These are phyloP conservation scores for Anodontia alba DNA, from an alignment of 2,888 invertebrate genomes.

Conservation along the genomic window DNA sequence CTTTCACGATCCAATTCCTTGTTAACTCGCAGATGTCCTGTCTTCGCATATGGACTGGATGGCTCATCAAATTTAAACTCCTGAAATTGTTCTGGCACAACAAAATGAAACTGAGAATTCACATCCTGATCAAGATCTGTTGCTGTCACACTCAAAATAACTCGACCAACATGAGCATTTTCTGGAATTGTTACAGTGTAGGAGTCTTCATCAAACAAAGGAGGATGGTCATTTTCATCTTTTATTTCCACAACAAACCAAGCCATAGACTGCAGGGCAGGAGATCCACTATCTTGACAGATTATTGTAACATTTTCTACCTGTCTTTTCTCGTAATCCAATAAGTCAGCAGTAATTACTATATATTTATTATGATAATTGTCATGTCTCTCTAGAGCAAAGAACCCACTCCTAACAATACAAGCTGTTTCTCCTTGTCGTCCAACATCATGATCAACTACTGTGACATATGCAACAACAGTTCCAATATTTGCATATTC, in stretches of 20 bases:
- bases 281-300: conserved; percentile 56
- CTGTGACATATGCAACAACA: conserved; percentile 74
- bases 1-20: conserved; percentile 51
- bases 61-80: conserved; percentile 53
- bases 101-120: conserved; percentile 48
- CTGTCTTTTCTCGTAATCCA: conserved; percentile 74
- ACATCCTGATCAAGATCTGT: conserved; percentile 47
- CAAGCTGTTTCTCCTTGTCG: conserved; percentile 84
- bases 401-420: conserved; percentile 56
- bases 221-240: conserved; percentile 57
- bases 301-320: conserved; percentile 49
- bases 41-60: conserved; percentile 16
- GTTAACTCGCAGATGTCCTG: conserved; percentile 42
- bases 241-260: conserved; percentile 42
- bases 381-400: conserved; percentile 71
- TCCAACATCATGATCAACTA: conserved; percentile 75
- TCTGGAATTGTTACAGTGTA: conserved; percentile 46
- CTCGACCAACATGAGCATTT: conserved; percentile 38
- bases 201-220: conserved; percentile 36
- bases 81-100: conserved; percentile 33
- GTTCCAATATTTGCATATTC: conserved; percentile 74
- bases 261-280: conserved; percentile 39
- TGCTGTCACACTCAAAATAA: conserved; percentile 47
- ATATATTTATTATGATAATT: conserved; percentile 75
- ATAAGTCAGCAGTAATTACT: conserved; percentile 85